Conservation (phyloP, 2,888 invertebrate species). For the Scelioninae gen. 2 region DNA sequence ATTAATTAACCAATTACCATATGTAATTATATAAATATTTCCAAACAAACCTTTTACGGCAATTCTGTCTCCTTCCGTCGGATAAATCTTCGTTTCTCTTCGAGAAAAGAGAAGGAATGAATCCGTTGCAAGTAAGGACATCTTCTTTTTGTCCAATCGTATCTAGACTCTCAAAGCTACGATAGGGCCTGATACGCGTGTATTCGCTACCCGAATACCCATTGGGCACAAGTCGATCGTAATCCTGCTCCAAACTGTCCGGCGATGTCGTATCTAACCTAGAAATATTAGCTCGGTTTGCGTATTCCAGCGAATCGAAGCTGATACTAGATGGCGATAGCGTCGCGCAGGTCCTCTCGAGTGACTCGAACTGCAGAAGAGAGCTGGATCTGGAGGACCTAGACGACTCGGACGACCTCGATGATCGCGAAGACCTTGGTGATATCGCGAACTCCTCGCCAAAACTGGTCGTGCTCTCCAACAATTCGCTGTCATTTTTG, state of each 20-base stretch:
- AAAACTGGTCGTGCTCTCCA: slow-evolving; percentile 63
- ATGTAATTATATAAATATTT: too few species aligned
- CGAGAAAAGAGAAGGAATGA: slow-evolving; percentile 66
- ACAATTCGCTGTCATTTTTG: slow-evolving; percentile 63
- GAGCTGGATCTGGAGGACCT: slow-evolving; percentile 86
- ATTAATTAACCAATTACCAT: too few species aligned
- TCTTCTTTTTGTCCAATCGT: slow-evolving; percentile 68
- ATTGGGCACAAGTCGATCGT: slow-evolving; percentile 70
- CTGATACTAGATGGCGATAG: slow-evolving; percentile 76
- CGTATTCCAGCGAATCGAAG: slow-evolving; percentile 77
- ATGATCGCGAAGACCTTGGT: slow-evolving; percentile 76
- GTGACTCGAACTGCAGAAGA: slow-evolving; percentile 88
- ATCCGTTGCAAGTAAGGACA: slow-evolving; percentile 66
- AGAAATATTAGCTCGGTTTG: slow-evolving; percentile 69
- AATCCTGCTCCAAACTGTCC: slow-evolving; percentile 76
- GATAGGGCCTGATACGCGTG: slow-evolving; percentile 74
- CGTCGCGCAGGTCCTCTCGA: slow-evolving; percentile 82
- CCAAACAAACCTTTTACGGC: slow-evolving; percentile 49
- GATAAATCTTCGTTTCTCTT: slow-evolving; percentile 69
- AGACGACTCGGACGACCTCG: slow-evolving; percentile 79
- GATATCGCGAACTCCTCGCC: slow-evolving; percentile 68
- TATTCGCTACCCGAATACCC: slow-evolving; percentile 63
- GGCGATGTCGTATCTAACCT: slow-evolving; percentile 75
- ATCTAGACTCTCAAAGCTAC: slow-evolving; percentile 77
- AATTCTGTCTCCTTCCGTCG: slow-evolving; percentile 59